Base-by-base conservation (phyloP, 1,140 invertebrate genomes). In the Fragariocoptes setiger region DNA sequence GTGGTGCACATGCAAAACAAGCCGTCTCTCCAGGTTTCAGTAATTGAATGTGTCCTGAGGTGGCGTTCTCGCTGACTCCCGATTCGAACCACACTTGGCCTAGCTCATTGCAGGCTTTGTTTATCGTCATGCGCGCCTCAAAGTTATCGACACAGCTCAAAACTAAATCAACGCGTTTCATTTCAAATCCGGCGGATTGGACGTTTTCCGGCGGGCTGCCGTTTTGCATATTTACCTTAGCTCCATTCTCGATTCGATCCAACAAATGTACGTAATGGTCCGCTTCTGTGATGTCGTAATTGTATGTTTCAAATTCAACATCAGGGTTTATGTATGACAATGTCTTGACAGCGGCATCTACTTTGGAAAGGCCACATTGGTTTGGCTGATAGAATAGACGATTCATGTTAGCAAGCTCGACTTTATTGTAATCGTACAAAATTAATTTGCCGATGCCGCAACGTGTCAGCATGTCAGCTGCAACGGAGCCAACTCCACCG, bases 351-450 rank as follows among this genome's bases (percentile, higher is more conserved):
- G 50, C 51, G 14, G 92, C 90, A 49, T 82, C 76, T 13, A 99
- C 92, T 64, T 99, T 99, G 49, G 74, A 82, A 43, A 92, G 62
- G 0, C 92, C 92, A 3, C 80, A 72, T 62, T 99, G 92, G 59
- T 97, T 72, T 0, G 92, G 92, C 61, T 95, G 88, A 58, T 90
- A 99, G 59, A 99, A 99, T 21, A 99, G 60, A 22, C 92, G 60
- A 58, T 99, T 99, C 92, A 99, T 99, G 55, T 99, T 99, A 2
- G 92, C 90, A 48, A 99, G 57, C 62, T 99, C 92, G 17, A 99
- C 90, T 65, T 85, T 94, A 56, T 97, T 90, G 54, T 97, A 97
- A 60, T 97, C 90, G 60, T 92, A 95, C 14, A 95, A 60, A 22
- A 94, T 68, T 22, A 94, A 58, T 71, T 94, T 92, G 48, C 90